Evolutionary conservation across 2,113 vertebrate genomes (phyloP), one percentile per base, ranked within the genome.

Genomic region (Malurus melanocephalus): DNA sequence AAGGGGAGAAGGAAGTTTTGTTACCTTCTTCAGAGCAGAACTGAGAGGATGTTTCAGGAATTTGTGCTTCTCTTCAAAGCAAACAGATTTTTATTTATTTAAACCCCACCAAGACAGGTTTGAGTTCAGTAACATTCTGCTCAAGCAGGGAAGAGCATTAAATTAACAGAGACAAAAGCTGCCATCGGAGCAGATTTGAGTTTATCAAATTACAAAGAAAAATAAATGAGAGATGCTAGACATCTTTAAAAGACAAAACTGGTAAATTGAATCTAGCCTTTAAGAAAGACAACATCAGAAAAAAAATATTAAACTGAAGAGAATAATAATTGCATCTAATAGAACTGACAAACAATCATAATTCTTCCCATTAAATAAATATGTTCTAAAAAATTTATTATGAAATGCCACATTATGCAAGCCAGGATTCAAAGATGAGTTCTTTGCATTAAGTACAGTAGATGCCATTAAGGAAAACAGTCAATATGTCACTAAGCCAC

Each of bases 301-400:
- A 79, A 68, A 83, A 88, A 83, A 79, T 90, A 60, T 45, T 78
- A 93, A 94, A 92, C 88, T 95, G 95, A 97, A 97, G 96, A 98
- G 97, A 98, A 97, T 98, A 98, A 98, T 99, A 98, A 98, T 98
- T 98, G 96, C 97, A 97, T 98, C 98, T 98, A 98, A 98, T 97
- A 97, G 79, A 93, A 96, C 90, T 98, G 98, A 98, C 98, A 99
- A 98, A 96, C 67, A 96, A 95, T 97, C 97, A 98, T 99, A 98
- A 98, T 97, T 99, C 98, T 99, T 98, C 98, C 98, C 98, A 99
- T 99, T 99, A 99, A 99, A 98, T 99, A 99, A 99, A 99, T 98
- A 99, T 91, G 97, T 98, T 99, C 97, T 98, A 98, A 95, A 98
- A 98, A 98, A 99, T 99, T 99, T 99, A 99, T 99, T 99, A 98